These are phyloP conservation scores for Sebastiscus tertius DNA, from an alignment of 2,797 vertebrate species.

Conservation along the genomic window DNA sequence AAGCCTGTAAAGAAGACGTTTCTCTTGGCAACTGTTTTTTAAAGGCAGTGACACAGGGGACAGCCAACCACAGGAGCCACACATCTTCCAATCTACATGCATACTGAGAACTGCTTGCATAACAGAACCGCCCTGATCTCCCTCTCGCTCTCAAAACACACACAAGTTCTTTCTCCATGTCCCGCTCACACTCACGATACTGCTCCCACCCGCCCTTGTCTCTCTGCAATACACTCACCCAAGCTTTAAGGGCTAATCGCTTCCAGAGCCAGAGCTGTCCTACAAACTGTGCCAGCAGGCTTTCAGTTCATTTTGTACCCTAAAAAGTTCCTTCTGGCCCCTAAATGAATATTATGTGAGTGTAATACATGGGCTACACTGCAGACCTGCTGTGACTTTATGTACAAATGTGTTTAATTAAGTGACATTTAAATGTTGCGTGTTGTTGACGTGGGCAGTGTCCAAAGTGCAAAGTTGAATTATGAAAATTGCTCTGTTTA, in stretches of 20 bases:
- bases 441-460: slow-evolving; percentile 4
- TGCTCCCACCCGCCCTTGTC: slow-evolving; percentile 54
- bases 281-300: slow-evolving; percentile 65
- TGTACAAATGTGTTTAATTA: slow-evolving; percentile 40
- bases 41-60: slow-evolving; percentile 81
- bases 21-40: slow-evolving; percentile 79
- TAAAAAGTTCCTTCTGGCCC: slow-evolving; percentile 47
- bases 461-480: slow-evolving; percentile 28
- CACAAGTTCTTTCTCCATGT: slow-evolving; percentile 49
- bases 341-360: slow-evolving; percentile 41
- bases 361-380: background rate
- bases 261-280: slow-evolving; percentile 77
- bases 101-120: slow-evolving; percentile 74
- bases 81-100: slow-evolving; percentile 75
- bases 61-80: slow-evolving; percentile 82
- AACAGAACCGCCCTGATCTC: slow-evolving; percentile 65
- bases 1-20: slow-evolving; percentile 80
- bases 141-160: slow-evolving; percentile 48
- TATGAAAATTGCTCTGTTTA: background rate
- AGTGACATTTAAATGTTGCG: background rate
- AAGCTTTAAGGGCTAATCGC: slow-evolving; percentile 76
- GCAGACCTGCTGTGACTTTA: slow-evolving; percentile 17
- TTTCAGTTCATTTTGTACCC: slow-evolving; percentile 60
- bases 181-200: slow-evolving; percentile 34
- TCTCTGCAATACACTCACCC: slow-evolving; percentile 67